Percentiles rank a stretch among this genome's conserved stretches.
Evolutionary conservation across 2,888 invertebrate species (phyloP).

Genomic region (Parthenolecanium corni): DNA sequence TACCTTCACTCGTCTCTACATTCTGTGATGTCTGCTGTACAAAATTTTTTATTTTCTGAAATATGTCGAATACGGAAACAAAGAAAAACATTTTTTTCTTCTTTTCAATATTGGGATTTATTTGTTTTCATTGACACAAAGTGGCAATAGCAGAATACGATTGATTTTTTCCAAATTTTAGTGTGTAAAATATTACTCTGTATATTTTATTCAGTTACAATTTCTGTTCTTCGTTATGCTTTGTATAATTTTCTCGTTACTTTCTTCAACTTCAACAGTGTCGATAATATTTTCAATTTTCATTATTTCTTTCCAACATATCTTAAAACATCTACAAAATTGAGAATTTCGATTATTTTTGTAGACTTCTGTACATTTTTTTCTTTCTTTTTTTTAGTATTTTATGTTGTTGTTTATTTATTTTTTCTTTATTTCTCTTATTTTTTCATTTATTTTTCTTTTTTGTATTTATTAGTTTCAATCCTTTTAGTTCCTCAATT

Average conservation of each 20-base stretch:
- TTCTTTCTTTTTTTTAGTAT: not conserved
- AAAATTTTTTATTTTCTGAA: not conserved
- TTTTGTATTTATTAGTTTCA: not conserved
- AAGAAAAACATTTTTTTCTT: not conserved
- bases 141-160: too few relatives aligned
- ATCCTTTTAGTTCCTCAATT: not conserved
- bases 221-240: too few relatives aligned
- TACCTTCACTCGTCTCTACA: not conserved
- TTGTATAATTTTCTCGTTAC: conserved; percentile 2
- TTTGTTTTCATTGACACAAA: too few relatives aligned
- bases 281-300: not conserved
- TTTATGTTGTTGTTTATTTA: too few relatives aligned
- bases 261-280: not conserved
- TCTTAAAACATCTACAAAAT: not conserved
- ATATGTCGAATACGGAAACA: not conserved
- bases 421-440: not conserved
- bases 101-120: not conserved
- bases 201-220: too few relatives aligned
- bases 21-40: not conserved
- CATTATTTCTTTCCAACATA: not conserved
- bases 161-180: too few relatives aligned
- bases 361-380: not conserved
- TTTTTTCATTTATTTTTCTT: not conserved
- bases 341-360: not conserved
- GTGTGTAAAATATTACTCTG: too few relatives aligned